Percentiles rank a stretch among this genome's conserved stretches.
phyloP scores from a whole-genome alignment of 1,140 invertebrate species.

The Caerostris darwini region DNA sequence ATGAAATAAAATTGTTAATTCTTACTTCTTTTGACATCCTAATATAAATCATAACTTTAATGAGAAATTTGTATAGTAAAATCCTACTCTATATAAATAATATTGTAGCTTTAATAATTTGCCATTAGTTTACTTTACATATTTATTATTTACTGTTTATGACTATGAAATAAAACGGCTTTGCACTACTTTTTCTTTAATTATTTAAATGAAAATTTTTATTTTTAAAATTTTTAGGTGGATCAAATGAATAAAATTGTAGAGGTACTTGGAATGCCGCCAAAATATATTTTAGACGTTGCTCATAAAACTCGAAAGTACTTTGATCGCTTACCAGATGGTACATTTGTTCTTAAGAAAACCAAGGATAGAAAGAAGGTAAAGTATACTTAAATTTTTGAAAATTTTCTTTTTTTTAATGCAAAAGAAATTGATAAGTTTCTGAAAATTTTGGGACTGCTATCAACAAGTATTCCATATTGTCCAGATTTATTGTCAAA shows the following conservation, averaged over 20 bases:
- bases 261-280: slow-evolving; percentile 98
- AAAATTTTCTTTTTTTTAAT: too few species aligned
- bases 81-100: too few species aligned
- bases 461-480: too few species aligned
- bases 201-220: neutral
- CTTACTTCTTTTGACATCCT: too few species aligned
- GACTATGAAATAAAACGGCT: neutral
- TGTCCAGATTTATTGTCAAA: too few species aligned
- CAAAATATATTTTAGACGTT: slow-evolving; percentile 95
- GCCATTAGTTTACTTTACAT: neutral
- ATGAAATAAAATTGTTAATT: neutral
- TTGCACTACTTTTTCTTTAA: neutral
- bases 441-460: too few species aligned
- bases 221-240: slow-evolving; percentile 84
- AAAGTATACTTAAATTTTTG: neutral
- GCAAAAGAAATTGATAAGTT: too few species aligned
- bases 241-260: slow-evolving; percentile 99
- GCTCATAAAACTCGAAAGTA: slow-evolving; percentile 98
- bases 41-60: too few species aligned
- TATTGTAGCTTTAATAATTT: too few species aligned
- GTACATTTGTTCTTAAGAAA: slow-evolving; percentile 95
- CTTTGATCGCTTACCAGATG: slow-evolving; percentile 96
- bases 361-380: slow-evolving; percentile 93
- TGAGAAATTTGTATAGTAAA: too few species aligned
- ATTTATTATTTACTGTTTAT: neutral